Evolutionary conservation across 2,888 invertebrate genomes (phyloP), one percentile per base, ranked within the genome.

Genomic region (Philhelius pedissequus): DNA sequence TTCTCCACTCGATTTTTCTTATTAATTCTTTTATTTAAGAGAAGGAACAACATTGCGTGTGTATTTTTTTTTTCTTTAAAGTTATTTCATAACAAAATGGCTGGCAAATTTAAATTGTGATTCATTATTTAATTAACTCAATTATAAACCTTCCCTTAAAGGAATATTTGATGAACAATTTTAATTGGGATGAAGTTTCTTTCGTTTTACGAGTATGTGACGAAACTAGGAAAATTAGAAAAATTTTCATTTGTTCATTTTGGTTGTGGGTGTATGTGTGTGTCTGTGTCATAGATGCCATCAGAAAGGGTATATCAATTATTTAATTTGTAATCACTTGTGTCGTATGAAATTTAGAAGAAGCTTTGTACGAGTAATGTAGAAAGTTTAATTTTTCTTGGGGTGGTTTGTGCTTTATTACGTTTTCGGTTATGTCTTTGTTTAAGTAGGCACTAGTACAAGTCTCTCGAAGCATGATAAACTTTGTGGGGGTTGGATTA

Each of bases 251-350:
- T 54, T 54, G 30, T 13, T 35, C 35, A 18, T 22, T 11, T 43
- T n/a, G 1, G 11, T 2, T 15, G 15, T 40, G 15, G 1, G 0
- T n/a, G 15, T 3, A 13, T 3, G 9, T n/a, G 32, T 43, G 18
- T 54, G n/a, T 27, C 18, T 18, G 9, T 5, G 3, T 13, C 0
- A n/a, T n/a, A n/a, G n/a, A n/a, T 45, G 18, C n/a, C 35, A 0
- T n/a, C 11, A 13, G 22, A 56, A n/a, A 62, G 20, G 50, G 22
- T 83, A 83, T 83, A 83, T 83, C 78, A 83, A 60, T 83, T 79
- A 70, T 69, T 68, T 45, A 79, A 58, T 78, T 79, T 74, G 74
- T 83, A 74, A 79, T 78, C 83, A 79, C 69, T 79, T 78, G 82
- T 69, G 82, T 83, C 79, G 74, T 58, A 79, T 83, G 68, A 69